Base-by-base conservation (phyloP, 37 sponge, comb jelly and placozoan genomes). In the Amphimedon queenslandica region DNA sequence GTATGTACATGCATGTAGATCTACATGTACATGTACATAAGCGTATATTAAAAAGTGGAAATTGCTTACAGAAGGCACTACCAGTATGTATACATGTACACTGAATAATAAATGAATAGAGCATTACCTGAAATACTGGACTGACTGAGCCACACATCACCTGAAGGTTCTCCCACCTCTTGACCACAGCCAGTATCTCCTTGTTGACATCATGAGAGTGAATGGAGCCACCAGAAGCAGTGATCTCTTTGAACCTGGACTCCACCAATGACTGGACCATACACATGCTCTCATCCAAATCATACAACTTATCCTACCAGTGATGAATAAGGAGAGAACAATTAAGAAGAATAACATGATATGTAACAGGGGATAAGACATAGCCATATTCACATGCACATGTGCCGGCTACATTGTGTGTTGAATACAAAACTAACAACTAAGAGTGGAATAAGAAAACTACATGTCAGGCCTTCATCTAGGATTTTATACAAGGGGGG, bases 71-170 rank as follows among this genome's bases (percentile, higher is more conserved):
- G n/a, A n/a, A n/a, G n/a, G n/a, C n/a, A n/a, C n/a, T n/a, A n/a
- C n/a, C n/a, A n/a, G n/a, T n/a, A n/a, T n/a, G n/a, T n/a, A n/a
- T n/a, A n/a, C n/a, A n/a, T n/a, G n/a, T n/a, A n/a, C n/a, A n/a
- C n/a, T n/a, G n/a, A n/a, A n/a, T n/a, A n/a, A n/a, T n/a, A n/a
- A n/a, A n/a, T n/a, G n/a, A n/a, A n/a, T n/a, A n/a, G n/a, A n/a
- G 5, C 21, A 11, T 60, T 60, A 60, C 61, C 61, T 25, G 61
- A n/a, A 60, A n/a, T 25, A n/a, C 61, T 25, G 61, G 61, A n/a
- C 61, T 60, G 5, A 60, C 24, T 60, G 61, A 6, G 21, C 27
- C 21, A 6, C 5, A 13, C 28, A 6, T 60, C 5, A 25, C 21
- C 21, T 11, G 21, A 11, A 60, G 23, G 24, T 60, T 25, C 28